Evolutionary conservation across 2,797 vertebrate species (phyloP).

Genomic region (Menidia menidia): DNA sequence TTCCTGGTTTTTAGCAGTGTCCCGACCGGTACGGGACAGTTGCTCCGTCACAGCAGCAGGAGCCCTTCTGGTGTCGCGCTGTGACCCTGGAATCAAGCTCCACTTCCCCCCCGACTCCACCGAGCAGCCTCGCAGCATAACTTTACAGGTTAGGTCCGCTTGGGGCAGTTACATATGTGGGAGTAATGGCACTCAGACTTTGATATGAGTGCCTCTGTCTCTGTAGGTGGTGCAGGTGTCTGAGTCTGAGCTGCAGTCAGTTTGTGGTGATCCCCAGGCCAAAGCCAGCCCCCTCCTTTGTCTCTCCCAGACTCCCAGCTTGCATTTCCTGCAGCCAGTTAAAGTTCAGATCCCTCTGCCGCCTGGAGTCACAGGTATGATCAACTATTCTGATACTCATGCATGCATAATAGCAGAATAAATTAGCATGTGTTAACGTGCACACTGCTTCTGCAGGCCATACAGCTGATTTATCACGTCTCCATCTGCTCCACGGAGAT

Average conservation of each 20-base stretch:
- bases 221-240: slow-evolving; percentile 88
- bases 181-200: not conserved
- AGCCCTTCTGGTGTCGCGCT: slow-evolving; percentile 87
- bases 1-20: slow-evolving; percentile 95
- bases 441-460: slow-evolving; percentile 79
- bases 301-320: slow-evolving; percentile 87
- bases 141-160: slow-evolving; percentile 85
- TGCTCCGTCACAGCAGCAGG: slow-evolving; percentile 88
- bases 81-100: slow-evolving; percentile 89
- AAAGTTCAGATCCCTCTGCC: slow-evolving; percentile 95
- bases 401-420: not conserved
- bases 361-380: slow-evolving; percentile 87
- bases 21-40: slow-evolving; percentile 86
- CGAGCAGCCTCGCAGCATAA: slow-evolving; percentile 81
- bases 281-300: slow-evolving; percentile 88
- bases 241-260: slow-evolving; percentile 76
- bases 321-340: slow-evolving; percentile 89
- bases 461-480: slow-evolving; percentile 85
- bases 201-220: not conserved
- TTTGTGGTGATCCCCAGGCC: slow-evolving; percentile 79
- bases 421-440: slow-evolving; percentile 18
- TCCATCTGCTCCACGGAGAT: slow-evolving; percentile 90
- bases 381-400: not conserved
- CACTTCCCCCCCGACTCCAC: slow-evolving; percentile 90
- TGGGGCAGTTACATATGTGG: not conserved